These are phyloP conservation scores for Microhierax caerulescens DNA, from an alignment of 2,797 vertebrate genomes.

Conservation along the genomic window DNA sequence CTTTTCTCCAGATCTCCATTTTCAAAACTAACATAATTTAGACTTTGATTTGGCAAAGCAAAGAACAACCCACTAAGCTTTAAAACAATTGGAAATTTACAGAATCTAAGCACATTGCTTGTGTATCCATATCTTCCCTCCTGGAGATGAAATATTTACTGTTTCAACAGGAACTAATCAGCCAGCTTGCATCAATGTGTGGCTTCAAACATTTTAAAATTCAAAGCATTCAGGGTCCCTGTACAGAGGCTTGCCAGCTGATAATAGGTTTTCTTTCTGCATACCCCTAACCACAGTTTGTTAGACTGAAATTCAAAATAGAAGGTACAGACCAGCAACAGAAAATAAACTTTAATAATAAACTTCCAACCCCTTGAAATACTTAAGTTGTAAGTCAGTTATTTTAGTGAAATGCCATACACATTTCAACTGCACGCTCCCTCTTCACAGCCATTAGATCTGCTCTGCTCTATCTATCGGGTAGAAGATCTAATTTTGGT, in stretches of 20 bases:
- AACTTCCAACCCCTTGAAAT: background rate
- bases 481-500: background rate
- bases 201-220: background rate
- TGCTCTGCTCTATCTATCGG: rapidly evolving
- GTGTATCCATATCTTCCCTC: background rate
- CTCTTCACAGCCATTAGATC: background rate
- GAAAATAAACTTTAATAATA: background rate
- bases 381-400: background rate
- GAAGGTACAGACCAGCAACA: background rate
- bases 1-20: background rate
- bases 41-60: background rate
- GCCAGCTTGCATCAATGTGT: background rate
- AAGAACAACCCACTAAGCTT: background rate
- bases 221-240: background rate
- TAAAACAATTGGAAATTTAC: background rate
- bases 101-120: background rate
- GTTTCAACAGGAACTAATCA: background rate
- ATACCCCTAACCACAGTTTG: background rate
- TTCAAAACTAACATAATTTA: background rate
- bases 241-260: background rate
- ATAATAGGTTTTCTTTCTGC: background rate
- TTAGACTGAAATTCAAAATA: background rate
- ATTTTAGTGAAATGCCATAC: background rate
- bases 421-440: background rate
- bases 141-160: background rate